Percentiles rank a stretch among this genome's conserved stretches.
phyloP scores from a whole-genome alignment of 2,888 invertebrate genomes.

The Palloptera scutellata region DNA sequence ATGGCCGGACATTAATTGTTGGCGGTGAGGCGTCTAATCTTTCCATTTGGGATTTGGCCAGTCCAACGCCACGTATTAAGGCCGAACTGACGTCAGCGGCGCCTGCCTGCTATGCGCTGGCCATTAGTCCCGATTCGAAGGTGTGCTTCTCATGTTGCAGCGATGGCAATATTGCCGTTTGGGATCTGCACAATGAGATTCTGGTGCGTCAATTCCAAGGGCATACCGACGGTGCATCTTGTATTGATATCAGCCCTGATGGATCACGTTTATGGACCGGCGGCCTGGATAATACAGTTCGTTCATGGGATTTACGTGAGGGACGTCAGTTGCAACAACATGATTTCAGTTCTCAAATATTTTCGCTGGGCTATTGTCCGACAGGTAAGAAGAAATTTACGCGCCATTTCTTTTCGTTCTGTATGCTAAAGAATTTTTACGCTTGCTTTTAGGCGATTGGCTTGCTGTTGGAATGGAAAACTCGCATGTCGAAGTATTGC shows the following conservation, averaged over 20 bases:
- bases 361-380: conserved; percentile 90
- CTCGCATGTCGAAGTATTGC: conserved; percentile 93
- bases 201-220: conserved; percentile 93
- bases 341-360: conserved; percentile 91
- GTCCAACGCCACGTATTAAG: conserved; percentile 90
- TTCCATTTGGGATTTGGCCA: conserved; percentile 94
- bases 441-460: conserved; percentile 78
- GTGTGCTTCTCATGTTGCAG: conserved; percentile 99
- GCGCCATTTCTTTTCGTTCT: neutral
- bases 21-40: conserved; percentile 96
- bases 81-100: conserved; percentile 90
- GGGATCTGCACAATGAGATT: conserved; percentile 92
- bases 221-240: conserved; percentile 97
- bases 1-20: conserved; percentile 92
- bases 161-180: conserved; percentile 97
- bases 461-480: conserved; percentile 98
- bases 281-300: conserved; percentile 94
- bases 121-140: conserved; percentile 96
- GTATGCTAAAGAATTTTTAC: neutral
- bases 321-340: conserved; percentile 93
- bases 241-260: conserved; percentile 95
- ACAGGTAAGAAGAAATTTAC: conserved; percentile 68
- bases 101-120: conserved; percentile 97
- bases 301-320: conserved; percentile 95
- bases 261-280: conserved; percentile 92